These are phyloP conservation scores for Malurus leucopterus DNA, from an alignment of 2,797 vertebrate genomes.

Conservation along the genomic window DNA sequence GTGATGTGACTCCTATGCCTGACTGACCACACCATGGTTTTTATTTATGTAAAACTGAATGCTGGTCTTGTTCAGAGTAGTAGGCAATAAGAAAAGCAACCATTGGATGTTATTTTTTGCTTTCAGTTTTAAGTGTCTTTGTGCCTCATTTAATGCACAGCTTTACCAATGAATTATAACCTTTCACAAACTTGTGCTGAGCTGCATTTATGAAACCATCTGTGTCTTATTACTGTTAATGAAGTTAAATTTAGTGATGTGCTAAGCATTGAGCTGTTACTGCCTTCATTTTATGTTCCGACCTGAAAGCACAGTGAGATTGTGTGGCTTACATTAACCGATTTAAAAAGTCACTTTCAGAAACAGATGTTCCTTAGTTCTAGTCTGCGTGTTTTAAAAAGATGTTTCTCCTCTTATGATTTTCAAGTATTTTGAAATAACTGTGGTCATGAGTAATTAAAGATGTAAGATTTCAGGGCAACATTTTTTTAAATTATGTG, in stretches of 20 bases:
- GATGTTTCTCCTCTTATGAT: not conserved
- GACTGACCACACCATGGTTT: not conserved
- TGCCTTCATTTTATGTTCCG: not conserved
- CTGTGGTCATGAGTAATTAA: not conserved
- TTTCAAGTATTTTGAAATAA: not conserved
- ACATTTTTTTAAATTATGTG: not conserved
- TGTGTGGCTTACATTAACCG: not conserved
- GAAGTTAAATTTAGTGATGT: not conserved
- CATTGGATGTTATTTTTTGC: not conserved
- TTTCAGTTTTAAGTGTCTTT: not conserved
- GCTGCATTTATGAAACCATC: not conserved
- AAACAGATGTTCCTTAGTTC: not conserved
- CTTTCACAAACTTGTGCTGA: not conserved
- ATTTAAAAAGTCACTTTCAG: not conserved
- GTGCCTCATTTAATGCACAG: not conserved
- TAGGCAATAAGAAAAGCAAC: not conserved
- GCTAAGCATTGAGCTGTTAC: not conserved
- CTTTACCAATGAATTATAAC: not conserved
- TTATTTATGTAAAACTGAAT: not conserved
- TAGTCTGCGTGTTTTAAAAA: not conserved
- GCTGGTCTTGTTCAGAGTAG: not conserved
- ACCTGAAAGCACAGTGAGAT: not conserved
- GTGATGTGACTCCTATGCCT: not conserved
- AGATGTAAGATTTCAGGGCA: not conserved
- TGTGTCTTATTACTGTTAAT: not conserved